Evolutionary conservation across 2,113 vertebrate genomes (phyloP).

Genomic region (Erinaceus europaeus): DNA sequence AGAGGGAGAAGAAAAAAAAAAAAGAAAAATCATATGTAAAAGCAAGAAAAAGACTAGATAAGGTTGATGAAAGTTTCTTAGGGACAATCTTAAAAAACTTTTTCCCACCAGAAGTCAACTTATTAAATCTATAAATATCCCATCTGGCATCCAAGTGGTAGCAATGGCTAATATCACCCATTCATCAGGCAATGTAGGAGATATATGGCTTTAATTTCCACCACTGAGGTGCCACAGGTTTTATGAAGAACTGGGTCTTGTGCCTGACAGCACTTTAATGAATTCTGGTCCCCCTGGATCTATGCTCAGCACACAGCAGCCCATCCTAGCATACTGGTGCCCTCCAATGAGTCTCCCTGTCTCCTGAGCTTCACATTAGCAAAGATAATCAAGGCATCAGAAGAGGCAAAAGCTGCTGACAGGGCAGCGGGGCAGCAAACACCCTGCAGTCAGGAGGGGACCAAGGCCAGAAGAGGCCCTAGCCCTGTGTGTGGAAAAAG

Average conservation of each 20-base stretch:
- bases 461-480: too few species aligned
- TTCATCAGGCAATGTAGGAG: slow-evolving; percentile 19
- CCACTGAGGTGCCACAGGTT: slow-evolving; percentile 1
- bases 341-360: background rate
- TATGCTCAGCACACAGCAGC: slow-evolving; percentile 15
- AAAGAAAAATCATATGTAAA: background rate
- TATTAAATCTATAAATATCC: slow-evolving; percentile 68
- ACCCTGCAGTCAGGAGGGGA: too few species aligned
- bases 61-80: background rate
- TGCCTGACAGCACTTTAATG: background rate
- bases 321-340: background rate
- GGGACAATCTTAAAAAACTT: background rate
- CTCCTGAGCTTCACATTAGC: background rate
- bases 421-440: too few species aligned
- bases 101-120: slow-evolving; percentile 51
- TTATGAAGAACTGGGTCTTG: slow-evolving; percentile 31
- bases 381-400: accelerated
- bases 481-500: too few species aligned
- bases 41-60: background rate
- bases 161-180: background rate
- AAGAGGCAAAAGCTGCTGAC: too few species aligned
- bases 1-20: too few species aligned
- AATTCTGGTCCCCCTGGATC: slow-evolving; percentile 37
- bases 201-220: slow-evolving; percentile 70
- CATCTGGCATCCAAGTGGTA: slow-evolving; percentile 25